Base-by-base conservation (phyloP, 2,113 vertebrate genomes). In the Mastomys natalensis region DNA sequence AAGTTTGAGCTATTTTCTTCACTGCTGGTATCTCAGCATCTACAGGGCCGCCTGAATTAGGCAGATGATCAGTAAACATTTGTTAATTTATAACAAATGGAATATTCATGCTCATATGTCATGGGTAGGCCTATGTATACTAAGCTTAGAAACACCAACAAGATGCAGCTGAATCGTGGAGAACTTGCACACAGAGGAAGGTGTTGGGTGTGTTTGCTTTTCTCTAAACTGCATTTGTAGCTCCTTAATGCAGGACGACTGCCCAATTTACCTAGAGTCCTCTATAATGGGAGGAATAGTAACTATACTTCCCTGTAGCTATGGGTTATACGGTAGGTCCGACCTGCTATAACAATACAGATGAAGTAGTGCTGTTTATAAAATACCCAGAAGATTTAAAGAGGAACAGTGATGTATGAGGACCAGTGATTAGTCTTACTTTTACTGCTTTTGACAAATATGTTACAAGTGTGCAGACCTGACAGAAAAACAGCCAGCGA, bases 381-480 rank as follows among this genome's bases (percentile, higher is more conserved):
- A 91, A 95, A 84, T 29, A 72, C 17, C 7, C 72, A 77, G n/a
- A 73, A 55, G 60, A 45, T 73, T 84, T 89, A 68, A 86, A 87
- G 62, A 12, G 73, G 12, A 91, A 68, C 8, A 64, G 17, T 85
- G 12, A 80, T 58, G n/a, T 37, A 43, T 76, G 51, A 96, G 96
- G 68, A 58, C 10, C 58, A 96, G 55, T 90, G 37, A 29, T 48
- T 85, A 95, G 87, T 91, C 78, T 88, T 89, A 87, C 16, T 91
- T 77, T 92, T 92, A 43, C 43, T 93, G 29, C 51, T 92, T 84
- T 74, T 62, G 31, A 95, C 6, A 89, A 93, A 91, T 64, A 55
- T 24, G 37, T 43, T 93, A 74, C 1, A 92, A 72, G 89, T 60
- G 78, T 31, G 19, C 26, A 90, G 40, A 72, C 7, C 31, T 76